A percentile compares a stretch with the other conserved stretches of the same genome.
These are phyloP conservation scores for Phytoseiulus persimilis DNA, from an alignment of 2,888 invertebrate genomes.

Conservation along the genomic window DNA sequence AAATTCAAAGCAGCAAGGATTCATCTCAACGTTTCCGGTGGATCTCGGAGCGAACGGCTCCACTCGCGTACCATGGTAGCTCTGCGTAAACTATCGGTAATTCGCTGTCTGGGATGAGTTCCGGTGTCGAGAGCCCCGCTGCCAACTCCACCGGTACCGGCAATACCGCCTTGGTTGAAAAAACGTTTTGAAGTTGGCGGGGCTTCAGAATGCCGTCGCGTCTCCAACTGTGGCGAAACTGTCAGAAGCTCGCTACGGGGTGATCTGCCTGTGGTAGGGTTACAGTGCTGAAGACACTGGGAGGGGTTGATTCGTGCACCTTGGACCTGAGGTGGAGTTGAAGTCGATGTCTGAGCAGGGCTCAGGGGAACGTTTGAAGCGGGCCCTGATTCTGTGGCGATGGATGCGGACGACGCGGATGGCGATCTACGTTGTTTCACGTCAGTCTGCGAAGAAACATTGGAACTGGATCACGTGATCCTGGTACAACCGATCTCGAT, in stretches of 20 bases:
- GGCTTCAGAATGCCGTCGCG: slow-evolving; percentile 27
- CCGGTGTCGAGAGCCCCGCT: not conserved
- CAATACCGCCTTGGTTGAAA: not conserved
- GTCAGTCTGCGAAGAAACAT: not conserved
- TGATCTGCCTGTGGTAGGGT: slow-evolving; percentile 36
- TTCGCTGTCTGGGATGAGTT: slow-evolving; percentile 20
- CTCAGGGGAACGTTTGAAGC: not conserved
- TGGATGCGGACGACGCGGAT: not conserved
- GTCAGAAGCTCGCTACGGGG: slow-evolving; percentile 36
- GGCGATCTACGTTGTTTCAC: not conserved
- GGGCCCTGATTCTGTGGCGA: slow-evolving; percentile 5
- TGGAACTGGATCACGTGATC: too few relatives aligned
- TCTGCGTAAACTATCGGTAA: slow-evolving; percentile 6
- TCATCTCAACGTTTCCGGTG: too few relatives aligned
- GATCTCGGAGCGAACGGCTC: too few relatives aligned
- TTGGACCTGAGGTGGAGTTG: not conserved
- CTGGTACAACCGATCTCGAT: too few relatives aligned
- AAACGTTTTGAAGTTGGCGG: slow-evolving; percentile 19
- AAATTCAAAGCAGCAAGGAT: too few relatives aligned
- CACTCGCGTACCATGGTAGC: slow-evolving; percentile 24
- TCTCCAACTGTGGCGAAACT: slow-evolving; percentile 17
- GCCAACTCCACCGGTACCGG: not conserved
- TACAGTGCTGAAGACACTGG: slow-evolving; percentile 25
- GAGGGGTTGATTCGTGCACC: not conserved
- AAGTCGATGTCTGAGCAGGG: not conserved